Conservation (phyloP, 2,888 invertebrate genomes). For the Ptychoptera albimana region DNA sequence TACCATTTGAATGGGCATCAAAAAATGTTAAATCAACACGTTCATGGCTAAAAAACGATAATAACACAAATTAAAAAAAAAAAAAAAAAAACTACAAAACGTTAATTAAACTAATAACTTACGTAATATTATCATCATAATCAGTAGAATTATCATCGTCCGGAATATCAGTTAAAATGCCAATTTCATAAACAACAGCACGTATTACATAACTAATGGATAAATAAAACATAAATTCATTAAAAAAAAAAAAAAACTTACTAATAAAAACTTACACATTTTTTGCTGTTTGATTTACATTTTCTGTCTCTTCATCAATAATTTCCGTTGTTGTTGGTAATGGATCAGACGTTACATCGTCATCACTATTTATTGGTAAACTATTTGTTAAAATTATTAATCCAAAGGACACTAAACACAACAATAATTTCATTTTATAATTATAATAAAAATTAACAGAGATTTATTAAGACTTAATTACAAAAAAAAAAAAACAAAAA, state of each 20-base stretch:
- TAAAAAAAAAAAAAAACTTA: too few relatives aligned
- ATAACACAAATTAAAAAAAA: conserved; percentile 1
- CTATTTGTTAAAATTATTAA: too few relatives aligned
- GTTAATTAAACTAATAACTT: neutral
- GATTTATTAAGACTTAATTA: too few relatives aligned
- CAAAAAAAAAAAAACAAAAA: too few relatives aligned
- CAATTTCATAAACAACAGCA: conserved; percentile 42
- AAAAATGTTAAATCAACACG: conserved; percentile 38
- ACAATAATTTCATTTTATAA: too few relatives aligned
- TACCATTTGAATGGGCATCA: conserved; percentile 33
- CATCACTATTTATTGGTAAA: too few relatives aligned
- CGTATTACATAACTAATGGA: conserved; percentile 40
- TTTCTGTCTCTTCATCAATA: too few relatives aligned
- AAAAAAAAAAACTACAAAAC: neutral
- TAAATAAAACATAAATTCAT: too few relatives aligned
- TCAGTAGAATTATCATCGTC: conserved; percentile 29
- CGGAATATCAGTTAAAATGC: conserved; percentile 38
- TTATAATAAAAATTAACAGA: too few relatives aligned
- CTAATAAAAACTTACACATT: conserved; percentile 20
- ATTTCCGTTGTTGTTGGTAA: too few relatives aligned
- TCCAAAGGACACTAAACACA: too few relatives aligned
- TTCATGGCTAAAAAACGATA: conserved; percentile 30
- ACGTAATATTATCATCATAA: conserved; percentile 1
- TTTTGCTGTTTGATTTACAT: conserved; percentile 18
- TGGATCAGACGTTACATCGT: too few relatives aligned